These are phyloP conservation scores for Standfussiana lucernea DNA, from an alignment of 2,888 invertebrate genomes.

Conservation along the genomic window DNA sequence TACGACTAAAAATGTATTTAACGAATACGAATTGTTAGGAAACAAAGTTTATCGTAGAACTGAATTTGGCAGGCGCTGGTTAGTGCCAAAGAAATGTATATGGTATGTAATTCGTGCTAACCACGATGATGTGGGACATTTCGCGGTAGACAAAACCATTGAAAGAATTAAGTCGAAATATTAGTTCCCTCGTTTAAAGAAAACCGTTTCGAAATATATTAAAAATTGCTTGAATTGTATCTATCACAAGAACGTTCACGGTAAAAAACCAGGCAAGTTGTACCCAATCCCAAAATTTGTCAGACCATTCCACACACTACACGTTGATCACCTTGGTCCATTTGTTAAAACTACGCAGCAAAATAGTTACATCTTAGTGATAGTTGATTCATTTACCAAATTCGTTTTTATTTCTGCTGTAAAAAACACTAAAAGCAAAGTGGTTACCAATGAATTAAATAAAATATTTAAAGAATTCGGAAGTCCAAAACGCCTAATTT, in stretches of 20 bases:
- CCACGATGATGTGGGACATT: constrained; percentile 26
- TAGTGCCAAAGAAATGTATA: constrained; percentile 25
- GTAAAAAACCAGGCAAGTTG: not conserved
- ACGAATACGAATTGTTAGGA: constrained; percentile 9
- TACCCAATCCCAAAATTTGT: not conserved
- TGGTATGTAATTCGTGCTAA: constrained; percentile 23
- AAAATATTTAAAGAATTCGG: constrained; percentile 66
- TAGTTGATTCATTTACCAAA: constrained; percentile 21
- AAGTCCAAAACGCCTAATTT: constrained; percentile 59
- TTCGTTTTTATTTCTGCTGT: constrained; percentile 9
- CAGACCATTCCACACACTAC: not conserved
- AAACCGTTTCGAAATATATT: not conserved
- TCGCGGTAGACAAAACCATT: constrained; percentile 19
- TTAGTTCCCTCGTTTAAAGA: not conserved
- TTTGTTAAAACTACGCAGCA: constrained; percentile 60
- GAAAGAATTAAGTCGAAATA: constrained; percentile 2
- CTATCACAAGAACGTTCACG: not conserved
- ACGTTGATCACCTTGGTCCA: constrained; percentile 17
- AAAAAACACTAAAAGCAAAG: not conserved
- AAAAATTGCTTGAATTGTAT: constrained; percentile 1
- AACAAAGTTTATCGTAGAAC: constrained; percentile 25
- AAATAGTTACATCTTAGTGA: constrained; percentile 34
- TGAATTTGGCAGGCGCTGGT: constrained; percentile 21
- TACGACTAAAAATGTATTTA: not conserved
- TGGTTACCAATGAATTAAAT: constrained; percentile 50